A percentile compares a stretch with the other conserved stretches of the same genome.
Evolutionary conservation across 2,888 invertebrate species (phyloP).

Genomic region (Tortrix viridana): DNA sequence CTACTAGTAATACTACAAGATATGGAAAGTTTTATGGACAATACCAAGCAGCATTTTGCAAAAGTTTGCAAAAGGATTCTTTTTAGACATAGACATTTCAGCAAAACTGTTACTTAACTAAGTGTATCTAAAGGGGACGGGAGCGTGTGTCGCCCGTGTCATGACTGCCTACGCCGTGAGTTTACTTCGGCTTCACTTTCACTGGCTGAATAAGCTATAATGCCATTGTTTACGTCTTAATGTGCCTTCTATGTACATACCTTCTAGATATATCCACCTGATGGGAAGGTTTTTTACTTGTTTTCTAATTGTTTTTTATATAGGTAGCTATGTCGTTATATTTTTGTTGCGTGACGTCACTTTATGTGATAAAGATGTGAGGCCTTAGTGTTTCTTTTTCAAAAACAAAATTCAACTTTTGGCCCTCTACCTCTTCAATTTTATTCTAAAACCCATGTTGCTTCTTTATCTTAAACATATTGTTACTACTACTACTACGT

Average conservation of each 20-base stretch:
- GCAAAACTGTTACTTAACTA: background rate
- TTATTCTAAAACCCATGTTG: no score
- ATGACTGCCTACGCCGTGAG: conserved; percentile 5
- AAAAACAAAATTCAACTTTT: no score
- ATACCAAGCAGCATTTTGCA: conserved; percentile 1
- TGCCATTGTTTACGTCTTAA: conserved; percentile 57
- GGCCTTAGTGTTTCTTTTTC: no score
- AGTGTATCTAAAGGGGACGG: conserved; percentile 1
- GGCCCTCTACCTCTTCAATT: no score
- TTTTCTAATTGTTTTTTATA: conserved; percentile 45
- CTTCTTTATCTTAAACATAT: no score
- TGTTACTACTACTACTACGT: no score
- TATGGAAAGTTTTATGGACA: conserved; percentile 14
- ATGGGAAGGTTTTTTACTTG: conserved; percentile 66
- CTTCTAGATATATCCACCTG: conserved; percentile 70
- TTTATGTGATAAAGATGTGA: no score
- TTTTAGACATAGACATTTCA: background rate
- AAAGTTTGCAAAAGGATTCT: conserved; percentile 10
- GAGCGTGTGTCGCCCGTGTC: conserved; percentile 1
- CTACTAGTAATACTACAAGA: conserved; percentile 4
- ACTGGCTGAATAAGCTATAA: conserved; percentile 45
- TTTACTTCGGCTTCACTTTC: conserved; percentile 46
- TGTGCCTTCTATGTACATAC: conserved; percentile 53
- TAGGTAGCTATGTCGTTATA: no score
- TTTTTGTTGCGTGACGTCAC: no score